Conservation (phyloP, 2,797 vertebrate genomes). For the Cryptoprocta ferox region DNA sequence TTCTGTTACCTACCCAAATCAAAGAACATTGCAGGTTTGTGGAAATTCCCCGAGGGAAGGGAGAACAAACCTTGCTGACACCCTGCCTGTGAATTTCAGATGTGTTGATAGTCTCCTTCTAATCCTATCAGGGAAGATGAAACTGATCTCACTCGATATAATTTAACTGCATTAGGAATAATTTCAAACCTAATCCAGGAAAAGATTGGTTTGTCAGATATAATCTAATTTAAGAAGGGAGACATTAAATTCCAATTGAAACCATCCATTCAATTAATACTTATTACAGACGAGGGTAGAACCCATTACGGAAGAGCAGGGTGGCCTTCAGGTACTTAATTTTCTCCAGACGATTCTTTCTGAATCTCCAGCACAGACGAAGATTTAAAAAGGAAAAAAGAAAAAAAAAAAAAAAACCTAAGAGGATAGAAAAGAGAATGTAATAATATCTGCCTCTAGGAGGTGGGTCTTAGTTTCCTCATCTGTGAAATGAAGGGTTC, state of each 20-base stretch:
- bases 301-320: conserved; percentile 57
- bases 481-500: not conserved
- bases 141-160: conserved; percentile 75
- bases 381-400: not conserved
- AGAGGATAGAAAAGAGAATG: not conserved
- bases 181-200: conserved; percentile 84
- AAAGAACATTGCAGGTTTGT: not conserved
- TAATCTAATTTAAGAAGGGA: conserved; percentile 77
- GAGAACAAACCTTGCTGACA: not conserved
- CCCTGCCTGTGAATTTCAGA: conserved; percentile 57
- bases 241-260: conserved; percentile 76
- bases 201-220: conserved; percentile 83
- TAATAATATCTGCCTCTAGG: not conserved
- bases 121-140: conserved; percentile 75
- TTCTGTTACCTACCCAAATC: not conserved
- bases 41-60: not conserved
- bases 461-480: not conserved
- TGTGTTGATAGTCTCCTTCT: conserved; percentile 49
- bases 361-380: not conserved
- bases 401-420: no score
- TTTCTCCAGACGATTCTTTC: conserved; percentile 75
- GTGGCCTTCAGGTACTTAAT: conserved; percentile 66
- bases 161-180: conserved; percentile 80
- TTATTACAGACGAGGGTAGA: conserved; percentile 46
- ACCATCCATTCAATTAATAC: conserved; percentile 73